Evolutionary conservation across 2,113 vertebrate species (phyloP).

Genomic region (human (Homo sapiens)): GRCh38 chr2:200762001-200762500

Average conservation of each 20-base stretch:
- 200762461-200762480: background rate
- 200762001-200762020: background rate
- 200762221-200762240: conserved; percentile 82
- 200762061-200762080: background rate
- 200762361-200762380: background rate
- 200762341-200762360: conserved; percentile 75
- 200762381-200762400: background rate
- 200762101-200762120: conserved; percentile 19
- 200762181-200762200: conserved; percentile 89
- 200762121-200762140: background rate
- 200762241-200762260: conserved; percentile 93
- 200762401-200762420: background rate
- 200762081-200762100: background rate
- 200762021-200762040: background rate
- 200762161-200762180: conserved; percentile 81
- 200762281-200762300: conserved; percentile 86
- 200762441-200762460: background rate
- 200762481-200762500: background rate
- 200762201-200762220: conserved; percentile 88
- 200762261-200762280: conserved; percentile 90
- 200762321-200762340: conserved; percentile 84
- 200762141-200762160: conserved; percentile 64
- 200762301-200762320: conserved; percentile 89
- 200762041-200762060: background rate
- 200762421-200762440: background rate